Evolutionary conservation across 2,888 invertebrate genomes (phyloP).

Genomic region (Catocala nupta): DNA sequence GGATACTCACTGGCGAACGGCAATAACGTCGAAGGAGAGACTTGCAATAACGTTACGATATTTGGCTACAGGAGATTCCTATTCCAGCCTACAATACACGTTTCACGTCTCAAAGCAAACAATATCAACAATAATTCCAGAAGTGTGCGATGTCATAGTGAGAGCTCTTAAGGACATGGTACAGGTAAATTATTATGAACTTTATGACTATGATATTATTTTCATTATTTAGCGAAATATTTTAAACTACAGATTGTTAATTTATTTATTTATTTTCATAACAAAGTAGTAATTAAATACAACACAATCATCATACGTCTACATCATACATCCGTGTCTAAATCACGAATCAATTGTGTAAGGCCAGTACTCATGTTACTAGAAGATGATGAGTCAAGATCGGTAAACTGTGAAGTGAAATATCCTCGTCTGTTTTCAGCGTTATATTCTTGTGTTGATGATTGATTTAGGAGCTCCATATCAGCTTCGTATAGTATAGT

Average conservation of each 20-base stretch:
- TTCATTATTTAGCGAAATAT: constrained; percentile 26
- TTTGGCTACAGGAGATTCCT: constrained; percentile 33
- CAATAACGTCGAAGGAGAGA: constrained; percentile 27
- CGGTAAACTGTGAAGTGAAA: constrained; percentile 29
- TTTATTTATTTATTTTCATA: constrained; percentile 9
- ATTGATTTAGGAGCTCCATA: constrained; percentile 27
- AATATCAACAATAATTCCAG: constrained; percentile 29
- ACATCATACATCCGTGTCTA: constrained; percentile 23
- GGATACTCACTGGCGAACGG: constrained; percentile 25
- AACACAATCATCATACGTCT: constrained; percentile 18
- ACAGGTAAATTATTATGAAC: constrained; percentile 29
- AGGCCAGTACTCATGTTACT: constrained; percentile 26
- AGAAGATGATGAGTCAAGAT: constrained; percentile 29
- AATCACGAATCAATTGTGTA: constrained; percentile 31
- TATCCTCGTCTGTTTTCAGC: constrained; percentile 27
- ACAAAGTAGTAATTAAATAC: constrained; percentile 24
- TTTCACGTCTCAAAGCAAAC: constrained; percentile 33
- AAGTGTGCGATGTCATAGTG: constrained; percentile 26
- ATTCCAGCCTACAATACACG: constrained; percentile 31
- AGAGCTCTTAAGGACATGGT: constrained; percentile 29
- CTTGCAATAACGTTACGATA: constrained; percentile 28
- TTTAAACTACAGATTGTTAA: constrained; percentile 23
- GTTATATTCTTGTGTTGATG: constrained; percentile 27
- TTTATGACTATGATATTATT: constrained; percentile 23
- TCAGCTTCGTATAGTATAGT: constrained; percentile 34